Evolutionary conservation across 2,888 invertebrate species (phyloP), one percentile per base, ranked within the genome.

Genomic region (Selenia dentaria): DNA sequence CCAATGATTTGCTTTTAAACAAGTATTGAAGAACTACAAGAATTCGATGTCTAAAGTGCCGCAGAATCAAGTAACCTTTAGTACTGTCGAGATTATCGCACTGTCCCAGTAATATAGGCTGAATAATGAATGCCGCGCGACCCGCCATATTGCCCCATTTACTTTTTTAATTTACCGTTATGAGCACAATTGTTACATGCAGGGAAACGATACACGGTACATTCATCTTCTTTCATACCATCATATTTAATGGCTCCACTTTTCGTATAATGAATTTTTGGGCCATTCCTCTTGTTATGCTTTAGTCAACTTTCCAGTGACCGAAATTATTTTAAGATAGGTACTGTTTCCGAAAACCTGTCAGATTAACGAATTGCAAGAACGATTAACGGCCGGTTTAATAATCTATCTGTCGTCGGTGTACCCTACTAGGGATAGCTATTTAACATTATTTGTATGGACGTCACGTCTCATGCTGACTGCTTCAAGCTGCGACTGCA

Each of bases 151-250:
- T 72, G 73, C 65, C 66, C 72, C 69, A 66, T 78, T 79, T 79
- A 76, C 70, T 66, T 80, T 80, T 82, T 83, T 82, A 80, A 80
- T 83, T 79, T 75, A 74, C 72, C 75, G 74, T 76, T 74, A 70
- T 56, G 58, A 59, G 56, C 50, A 28, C 45, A 48, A 54, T 54
- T 48, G 54, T 50, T 45, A 51, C 56, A 55, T 54, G 48, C 54
- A 42, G 47, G 28, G 43, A 50, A 56, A 59, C 56, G 50, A 50
- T 49, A 50, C 39, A 40, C 45, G 37, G 36, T 18, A 35, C 14
- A 51, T 51, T 45, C 38, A 47, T 51, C 38, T 43, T 50, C 40
- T 33, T 22, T 28, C 33, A 33, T 22, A n/a, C 16, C 37, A 25
- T 33, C 37, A 41, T 38, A 34, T 42, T 48, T 12, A 29, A 48